A percentile compares a stretch with the other conserved stretches of the same genome.
These are phyloP conservation scores for Hydropotes inermis DNA, from an alignment of 2,113 vertebrate species.

Conservation along the genomic window DNA sequence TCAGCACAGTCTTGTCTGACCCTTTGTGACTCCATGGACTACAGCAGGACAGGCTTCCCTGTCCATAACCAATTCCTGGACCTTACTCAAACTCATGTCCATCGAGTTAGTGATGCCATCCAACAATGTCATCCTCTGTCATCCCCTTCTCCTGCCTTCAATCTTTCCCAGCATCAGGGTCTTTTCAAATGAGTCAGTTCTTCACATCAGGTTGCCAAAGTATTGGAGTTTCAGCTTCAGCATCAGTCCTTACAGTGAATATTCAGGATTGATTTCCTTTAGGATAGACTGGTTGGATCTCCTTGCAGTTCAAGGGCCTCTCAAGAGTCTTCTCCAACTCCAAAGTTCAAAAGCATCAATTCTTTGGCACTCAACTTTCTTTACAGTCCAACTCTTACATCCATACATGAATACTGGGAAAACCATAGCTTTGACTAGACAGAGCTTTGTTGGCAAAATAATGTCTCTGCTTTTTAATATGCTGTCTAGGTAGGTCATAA, in stretches of 20 bases:
- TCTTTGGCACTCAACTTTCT: rapidly evolving
- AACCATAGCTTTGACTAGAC: background rate
- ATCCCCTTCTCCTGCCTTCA: background rate
- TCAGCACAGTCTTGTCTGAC: rapidly evolving
- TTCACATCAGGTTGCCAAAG: background rate
- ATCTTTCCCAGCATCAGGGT: background rate
- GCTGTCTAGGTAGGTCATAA: background rate
- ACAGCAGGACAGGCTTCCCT: background rate
- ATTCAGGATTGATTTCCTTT: background rate
- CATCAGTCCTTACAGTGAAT: background rate
- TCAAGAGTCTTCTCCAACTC: background rate
- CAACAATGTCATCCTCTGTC: background rate
- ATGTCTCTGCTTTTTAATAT: background rate
- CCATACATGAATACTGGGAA: background rate
- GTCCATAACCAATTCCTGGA: background rate
- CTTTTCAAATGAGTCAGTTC: background rate
- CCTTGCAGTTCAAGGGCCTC: background rate
- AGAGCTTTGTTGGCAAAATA: background rate
- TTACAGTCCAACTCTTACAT: background rate
- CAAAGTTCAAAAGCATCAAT: background rate
- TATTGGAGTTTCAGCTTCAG: background rate
- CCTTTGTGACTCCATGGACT: background rate
- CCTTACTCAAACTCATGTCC: background rate
- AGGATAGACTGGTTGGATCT: background rate
- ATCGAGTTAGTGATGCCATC: background rate